Conservation (phyloP, 2,797 vertebrate genomes). For the Alcedo quadribrachys region DNA sequence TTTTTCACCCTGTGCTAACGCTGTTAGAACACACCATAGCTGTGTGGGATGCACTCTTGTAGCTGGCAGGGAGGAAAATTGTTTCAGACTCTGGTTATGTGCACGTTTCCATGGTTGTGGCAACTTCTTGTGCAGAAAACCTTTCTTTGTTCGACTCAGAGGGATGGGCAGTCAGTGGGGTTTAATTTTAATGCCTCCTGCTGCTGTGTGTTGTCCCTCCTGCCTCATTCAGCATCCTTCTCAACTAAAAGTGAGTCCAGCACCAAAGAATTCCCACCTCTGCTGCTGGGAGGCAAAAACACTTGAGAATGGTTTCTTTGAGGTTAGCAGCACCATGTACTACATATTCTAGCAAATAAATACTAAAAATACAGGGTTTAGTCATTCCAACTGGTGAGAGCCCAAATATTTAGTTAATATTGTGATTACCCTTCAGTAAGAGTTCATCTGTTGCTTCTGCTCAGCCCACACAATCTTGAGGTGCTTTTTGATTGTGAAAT, state of each 20-base stretch:
- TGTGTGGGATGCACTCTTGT: neutral
- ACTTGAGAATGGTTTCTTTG: neutral
- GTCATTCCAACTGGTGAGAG: neutral
- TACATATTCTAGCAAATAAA: neutral
- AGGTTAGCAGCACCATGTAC: neutral
- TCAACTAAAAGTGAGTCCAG: neutral
- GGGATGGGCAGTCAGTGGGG: neutral
- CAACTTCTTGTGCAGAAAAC: neutral
- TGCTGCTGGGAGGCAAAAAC: neutral
- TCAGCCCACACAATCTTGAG: slow-evolving; percentile 27
- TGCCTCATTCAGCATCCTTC: neutral
- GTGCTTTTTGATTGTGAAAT: neutral
- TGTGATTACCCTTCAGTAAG: neutral
- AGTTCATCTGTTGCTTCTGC: slow-evolving; percentile 1
- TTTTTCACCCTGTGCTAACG: neutral
- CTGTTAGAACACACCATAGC: neutral
- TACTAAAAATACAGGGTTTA: neutral
- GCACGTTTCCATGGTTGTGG: neutral
- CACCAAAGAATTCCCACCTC: neutral
- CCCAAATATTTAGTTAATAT: slow-evolving; percentile 39
- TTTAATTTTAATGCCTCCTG: neutral
- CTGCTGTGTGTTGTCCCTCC: neutral
- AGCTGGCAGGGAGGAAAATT: neutral
- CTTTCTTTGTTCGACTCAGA: neutral
- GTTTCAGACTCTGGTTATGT: neutral